These are phyloP conservation scores for Metalampra italica DNA, from an alignment of 2,888 invertebrate species.

Conservation along the genomic window DNA sequence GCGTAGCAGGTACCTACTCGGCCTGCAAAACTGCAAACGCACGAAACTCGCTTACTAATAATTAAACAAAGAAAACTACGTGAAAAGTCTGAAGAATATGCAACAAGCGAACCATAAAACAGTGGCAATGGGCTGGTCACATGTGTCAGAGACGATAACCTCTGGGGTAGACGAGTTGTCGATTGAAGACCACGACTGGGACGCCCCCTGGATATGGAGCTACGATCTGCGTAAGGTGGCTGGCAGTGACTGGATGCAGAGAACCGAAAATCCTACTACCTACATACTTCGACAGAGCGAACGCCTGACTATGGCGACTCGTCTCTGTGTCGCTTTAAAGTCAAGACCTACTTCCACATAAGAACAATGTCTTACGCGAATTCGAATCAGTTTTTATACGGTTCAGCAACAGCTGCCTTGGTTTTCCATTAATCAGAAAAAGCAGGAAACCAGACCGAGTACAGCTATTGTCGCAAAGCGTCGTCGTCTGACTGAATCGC, in stretches of 20 bases:
- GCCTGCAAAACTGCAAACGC: not conserved
- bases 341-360: not conserved
- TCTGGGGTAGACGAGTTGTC: too few species aligned
- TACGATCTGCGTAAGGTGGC: too few species aligned
- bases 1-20: constrained; percentile 20
- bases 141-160: too few species aligned
- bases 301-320: too few species aligned
- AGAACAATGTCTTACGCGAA: not conserved
- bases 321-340: too few species aligned
- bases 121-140: too few species aligned
- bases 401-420: constrained; percentile 20
- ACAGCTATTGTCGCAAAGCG: constrained; percentile 21
- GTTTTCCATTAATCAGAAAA: constrained; percentile 31
- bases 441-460: constrained; percentile 37
- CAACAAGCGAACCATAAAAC: not conserved
- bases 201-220: too few species aligned
- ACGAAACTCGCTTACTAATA: not conserved
- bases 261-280: too few species aligned
- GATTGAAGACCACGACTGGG: too few species aligned
- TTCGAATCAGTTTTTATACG: not conserved
- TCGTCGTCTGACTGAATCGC: constrained; percentile 24
- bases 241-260: too few species aligned
- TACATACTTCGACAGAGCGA: too few species aligned
- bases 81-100: not conserved
- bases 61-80: not conserved